phyloP scores from a whole-genome alignment of 2,888 invertebrate genomes.

The Rhagophthalmus giganteus region DNA sequence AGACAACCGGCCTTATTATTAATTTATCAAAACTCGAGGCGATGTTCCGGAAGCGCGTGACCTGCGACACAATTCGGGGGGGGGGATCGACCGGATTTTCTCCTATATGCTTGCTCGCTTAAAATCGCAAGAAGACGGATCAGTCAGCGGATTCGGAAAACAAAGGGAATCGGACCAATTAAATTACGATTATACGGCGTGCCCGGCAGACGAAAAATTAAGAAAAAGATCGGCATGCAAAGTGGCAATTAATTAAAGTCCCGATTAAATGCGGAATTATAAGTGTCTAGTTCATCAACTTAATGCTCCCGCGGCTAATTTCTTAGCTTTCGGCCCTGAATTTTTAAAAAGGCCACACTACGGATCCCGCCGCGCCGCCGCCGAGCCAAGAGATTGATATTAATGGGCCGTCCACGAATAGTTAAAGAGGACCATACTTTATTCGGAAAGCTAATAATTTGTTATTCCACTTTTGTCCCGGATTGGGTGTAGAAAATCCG shows the following conservation, averaged over 20 bases:
- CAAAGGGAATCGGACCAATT: neutral
- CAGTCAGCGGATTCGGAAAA: too few species aligned
- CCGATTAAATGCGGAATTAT: constrained; percentile 8
- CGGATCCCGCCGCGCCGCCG: neutral
- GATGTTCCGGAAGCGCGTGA: constrained; percentile 30
- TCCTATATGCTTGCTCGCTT: too few species aligned
- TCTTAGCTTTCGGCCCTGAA: constrained; percentile 4
- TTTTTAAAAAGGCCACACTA: constrained; percentile 6
- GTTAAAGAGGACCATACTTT: constrained; percentile 8
- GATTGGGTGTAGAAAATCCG: too few species aligned
- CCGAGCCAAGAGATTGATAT: constrained; percentile 15
- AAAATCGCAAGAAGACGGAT: too few species aligned
- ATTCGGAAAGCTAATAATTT: too few species aligned
- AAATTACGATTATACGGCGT: too few species aligned
- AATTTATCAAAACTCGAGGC: constrained; percentile 31
- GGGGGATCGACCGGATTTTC: constrained; percentile 5
- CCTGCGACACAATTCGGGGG: constrained; percentile 26
- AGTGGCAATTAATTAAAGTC: constrained; percentile 23
- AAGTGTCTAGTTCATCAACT: constrained; percentile 9
- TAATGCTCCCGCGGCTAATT: constrained; percentile 1
- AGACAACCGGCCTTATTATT: constrained; percentile 30
- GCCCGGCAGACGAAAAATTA: constrained; percentile 9
- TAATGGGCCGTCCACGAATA: constrained; percentile 8
- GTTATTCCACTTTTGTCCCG: too few species aligned
- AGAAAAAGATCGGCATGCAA: constrained; percentile 22